These are phyloP conservation scores for Pan paniscus DNA, from an alignment of 2,113 vertebrate genomes.

Conservation along the genomic window DNA sequence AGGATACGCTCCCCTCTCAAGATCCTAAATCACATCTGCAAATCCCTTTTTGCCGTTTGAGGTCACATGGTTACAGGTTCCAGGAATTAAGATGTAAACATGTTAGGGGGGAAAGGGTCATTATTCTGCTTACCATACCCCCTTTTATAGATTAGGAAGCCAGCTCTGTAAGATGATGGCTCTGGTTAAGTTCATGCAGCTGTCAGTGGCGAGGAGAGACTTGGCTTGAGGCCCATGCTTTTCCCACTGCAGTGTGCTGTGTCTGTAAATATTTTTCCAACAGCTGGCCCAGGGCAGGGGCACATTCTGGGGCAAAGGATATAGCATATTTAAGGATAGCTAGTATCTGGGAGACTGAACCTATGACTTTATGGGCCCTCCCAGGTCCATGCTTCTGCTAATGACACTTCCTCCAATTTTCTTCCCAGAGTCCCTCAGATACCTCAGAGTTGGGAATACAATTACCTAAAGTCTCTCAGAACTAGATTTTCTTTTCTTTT, in stretches of 20 bases:
- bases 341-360: neutral
- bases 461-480: neutral
- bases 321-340: neutral
- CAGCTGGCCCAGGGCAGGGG: neutral
- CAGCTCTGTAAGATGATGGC: neutral
- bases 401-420: neutral
- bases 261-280: neutral
- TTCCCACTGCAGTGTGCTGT: neutral
- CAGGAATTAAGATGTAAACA: neutral
- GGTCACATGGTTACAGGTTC: neutral
- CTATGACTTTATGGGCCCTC: neutral
- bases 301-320: neutral
- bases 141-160: neutral
- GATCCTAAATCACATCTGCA: neutral
- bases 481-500: neutral
- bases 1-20: neutral
- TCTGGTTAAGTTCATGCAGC: neutral
- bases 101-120: neutral
- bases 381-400: neutral
- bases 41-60: neutral
- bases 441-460: neutral
- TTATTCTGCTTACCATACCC: neutral
- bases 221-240: neutral
- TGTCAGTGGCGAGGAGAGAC: neutral
- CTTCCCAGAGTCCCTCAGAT: constrained; percentile 29